These are phyloP conservation scores for Eilema griseolum DNA, from an alignment of 2,888 invertebrate species.

Conservation along the genomic window DNA sequence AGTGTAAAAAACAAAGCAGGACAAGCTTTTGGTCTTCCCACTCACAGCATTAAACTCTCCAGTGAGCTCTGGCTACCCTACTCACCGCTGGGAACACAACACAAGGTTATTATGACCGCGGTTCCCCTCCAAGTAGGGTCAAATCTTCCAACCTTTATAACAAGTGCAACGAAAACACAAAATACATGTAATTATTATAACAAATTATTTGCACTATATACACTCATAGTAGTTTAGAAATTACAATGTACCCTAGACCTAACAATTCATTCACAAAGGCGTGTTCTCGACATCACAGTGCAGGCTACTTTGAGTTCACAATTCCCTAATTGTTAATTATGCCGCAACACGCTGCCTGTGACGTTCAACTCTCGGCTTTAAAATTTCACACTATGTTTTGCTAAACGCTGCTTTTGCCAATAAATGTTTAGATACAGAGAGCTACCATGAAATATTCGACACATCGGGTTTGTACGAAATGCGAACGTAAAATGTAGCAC, in stretches of 20 bases:
- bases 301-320: constrained; percentile 52
- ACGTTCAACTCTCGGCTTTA: constrained; percentile 32
- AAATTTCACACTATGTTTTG: constrained; percentile 39
- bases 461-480: too few species aligned
- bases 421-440: constrained; percentile 16
- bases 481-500: too few species aligned
- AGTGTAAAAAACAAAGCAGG: too few species aligned
- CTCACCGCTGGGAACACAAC: too few species aligned
- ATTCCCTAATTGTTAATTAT: constrained; percentile 68
- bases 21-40: too few species aligned
- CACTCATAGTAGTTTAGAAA: not conserved
- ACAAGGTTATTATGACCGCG: too few species aligned
- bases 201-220: not conserved
- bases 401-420: constrained; percentile 29
- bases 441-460: too few species aligned
- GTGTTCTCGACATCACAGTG: constrained; percentile 55
- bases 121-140: too few species aligned
- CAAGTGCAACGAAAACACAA: not conserved
- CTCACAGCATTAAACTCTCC: too few species aligned
- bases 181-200: not conserved
- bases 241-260: constrained; percentile 2
- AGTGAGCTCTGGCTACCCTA: too few species aligned
- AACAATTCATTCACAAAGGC: constrained; percentile 31
- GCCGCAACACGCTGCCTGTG: constrained; percentile 41
- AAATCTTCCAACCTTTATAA: too few species aligned